Conservation (phyloP, 2,888 invertebrate species). For the Tenthredo mesomela region DNA sequence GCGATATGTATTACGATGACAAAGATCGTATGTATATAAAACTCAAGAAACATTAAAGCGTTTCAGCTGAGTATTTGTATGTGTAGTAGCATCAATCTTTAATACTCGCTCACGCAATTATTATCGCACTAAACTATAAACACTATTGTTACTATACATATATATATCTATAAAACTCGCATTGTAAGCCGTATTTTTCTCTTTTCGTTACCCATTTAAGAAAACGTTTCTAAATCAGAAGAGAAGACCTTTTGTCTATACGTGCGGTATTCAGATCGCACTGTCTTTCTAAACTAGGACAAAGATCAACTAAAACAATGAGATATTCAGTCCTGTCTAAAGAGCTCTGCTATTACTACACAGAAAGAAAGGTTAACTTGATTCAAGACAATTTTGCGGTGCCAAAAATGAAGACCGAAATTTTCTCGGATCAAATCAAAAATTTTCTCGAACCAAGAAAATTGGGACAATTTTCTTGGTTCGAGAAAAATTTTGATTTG, state of each 20-base stretch:
- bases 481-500: no score
- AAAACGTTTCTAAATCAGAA: neutral
- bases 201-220: neutral
- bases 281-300: constrained; percentile 32
- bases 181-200: neutral
- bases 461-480: no score
- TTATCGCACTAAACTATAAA: no score
- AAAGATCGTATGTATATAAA: no score
- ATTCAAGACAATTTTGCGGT: no score
- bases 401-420: no score
- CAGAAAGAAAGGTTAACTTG: no score
- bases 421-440: no score
- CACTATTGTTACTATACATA: no score
- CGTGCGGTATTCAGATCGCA: neutral
- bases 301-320: constrained; percentile 1
- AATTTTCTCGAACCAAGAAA: no score
- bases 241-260: neutral
- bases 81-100: neutral
- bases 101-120: neutral
- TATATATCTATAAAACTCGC: neutral
- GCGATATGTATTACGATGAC: neutral
- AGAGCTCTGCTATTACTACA: no score
- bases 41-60: neutral
- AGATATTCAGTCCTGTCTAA: neutral
- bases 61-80: neutral